These are phyloP conservation scores for Sebastes paucispinis DNA, from an alignment of 2,797 vertebrate species.

Conservation along the genomic window DNA sequence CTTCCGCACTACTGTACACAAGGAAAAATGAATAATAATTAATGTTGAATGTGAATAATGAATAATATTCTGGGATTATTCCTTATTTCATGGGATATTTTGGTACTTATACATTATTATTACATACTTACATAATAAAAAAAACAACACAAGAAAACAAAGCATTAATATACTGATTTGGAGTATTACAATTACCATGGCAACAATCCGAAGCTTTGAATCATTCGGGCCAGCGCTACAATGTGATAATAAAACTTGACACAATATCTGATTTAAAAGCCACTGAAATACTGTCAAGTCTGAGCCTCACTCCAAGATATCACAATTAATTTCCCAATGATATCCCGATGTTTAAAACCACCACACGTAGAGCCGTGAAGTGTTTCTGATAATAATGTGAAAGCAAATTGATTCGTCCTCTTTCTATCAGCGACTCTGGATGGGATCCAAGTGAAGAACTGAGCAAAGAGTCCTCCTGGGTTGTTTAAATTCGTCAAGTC, in stretches of 20 bases:
- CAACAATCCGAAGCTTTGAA: no score
- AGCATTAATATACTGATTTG: no score
- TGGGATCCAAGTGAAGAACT: constrained; percentile 41
- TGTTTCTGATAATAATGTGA: constrained; percentile 50
- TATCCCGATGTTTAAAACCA: constrained; percentile 5
- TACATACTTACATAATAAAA: no score
- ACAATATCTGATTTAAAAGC: neutral
- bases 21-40: no score
- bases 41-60: fast-evolving
- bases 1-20: no score
- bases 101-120: no score
- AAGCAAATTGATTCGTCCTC: constrained; percentile 60
- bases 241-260: neutral
- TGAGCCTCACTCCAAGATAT: neutral
- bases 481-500: constrained; percentile 66
- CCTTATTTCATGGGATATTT: no score
- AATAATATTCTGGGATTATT: no score
- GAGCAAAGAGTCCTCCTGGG: constrained; percentile 53
- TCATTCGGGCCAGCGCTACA: fast-evolving
- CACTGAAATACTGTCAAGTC: neutral
- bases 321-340: constrained; percentile 16
- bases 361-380: constrained; percentile 23
- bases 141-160: no score
- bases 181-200: no score
- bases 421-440: constrained; percentile 49